Conservation (phyloP, 1,140 invertebrate species). For the Bombus fervidus region DNA sequence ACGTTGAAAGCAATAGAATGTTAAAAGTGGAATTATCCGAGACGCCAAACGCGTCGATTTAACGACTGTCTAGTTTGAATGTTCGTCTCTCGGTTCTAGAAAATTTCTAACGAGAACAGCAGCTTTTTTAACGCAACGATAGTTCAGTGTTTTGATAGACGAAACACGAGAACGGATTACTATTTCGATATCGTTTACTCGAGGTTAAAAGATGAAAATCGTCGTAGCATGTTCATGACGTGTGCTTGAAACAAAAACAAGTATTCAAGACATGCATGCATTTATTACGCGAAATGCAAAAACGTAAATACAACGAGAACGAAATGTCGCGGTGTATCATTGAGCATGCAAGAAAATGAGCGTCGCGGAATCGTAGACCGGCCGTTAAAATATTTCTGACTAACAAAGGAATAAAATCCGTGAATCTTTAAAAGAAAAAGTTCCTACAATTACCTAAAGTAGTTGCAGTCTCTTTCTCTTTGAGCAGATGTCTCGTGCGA, state of each 20-base stretch:
- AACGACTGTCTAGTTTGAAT: too few species aligned
- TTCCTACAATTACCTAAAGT: neutral
- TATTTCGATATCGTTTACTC: neutral
- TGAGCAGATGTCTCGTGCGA: too few species aligned
- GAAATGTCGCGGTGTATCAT: slow-evolving; percentile 53
- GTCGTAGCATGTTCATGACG: neutral
- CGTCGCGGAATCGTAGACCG: neutral
- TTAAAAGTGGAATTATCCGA: too few species aligned
- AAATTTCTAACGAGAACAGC: too few species aligned
- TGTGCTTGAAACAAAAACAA: slow-evolving; percentile 20
- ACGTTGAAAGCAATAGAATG: too few species aligned
- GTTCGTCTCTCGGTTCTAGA: too few species aligned
- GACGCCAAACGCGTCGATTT: too few species aligned
- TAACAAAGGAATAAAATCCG: neutral
- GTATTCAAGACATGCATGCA: slow-evolving; percentile 25
- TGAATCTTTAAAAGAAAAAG: too few species aligned
- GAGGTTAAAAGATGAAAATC: neutral
- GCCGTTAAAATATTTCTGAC: neutral
- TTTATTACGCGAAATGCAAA: slow-evolving; percentile 33
- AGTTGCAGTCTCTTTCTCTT: too few species aligned
- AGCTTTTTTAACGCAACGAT: too few species aligned
- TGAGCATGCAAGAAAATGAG: slow-evolving; percentile 22
- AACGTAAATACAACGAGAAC: slow-evolving; percentile 45
- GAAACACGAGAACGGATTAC: neutral
- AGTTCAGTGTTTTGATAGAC: neutral